Evolutionary conservation across 1,140 invertebrate genomes (phyloP), one percentile per base, ranked within the genome.

Genomic region (Drosophila ercepeae): DNA sequence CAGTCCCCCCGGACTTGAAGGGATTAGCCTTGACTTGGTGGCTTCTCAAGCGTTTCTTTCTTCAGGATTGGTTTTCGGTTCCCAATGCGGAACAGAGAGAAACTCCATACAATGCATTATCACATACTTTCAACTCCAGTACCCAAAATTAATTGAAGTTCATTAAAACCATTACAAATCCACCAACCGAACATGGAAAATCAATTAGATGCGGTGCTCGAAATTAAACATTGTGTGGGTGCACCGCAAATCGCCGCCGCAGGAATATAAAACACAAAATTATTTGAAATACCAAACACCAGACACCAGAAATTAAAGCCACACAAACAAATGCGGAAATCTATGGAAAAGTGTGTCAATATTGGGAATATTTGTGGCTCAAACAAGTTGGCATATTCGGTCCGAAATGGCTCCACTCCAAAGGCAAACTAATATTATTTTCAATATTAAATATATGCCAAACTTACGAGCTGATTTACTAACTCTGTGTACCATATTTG

Each of bases 121-220:
- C 25, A 41, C 52, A 25, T 14, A 45, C 65, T 68, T 78, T 18
- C 39, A 46, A 64, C 69, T 61, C 14, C 54, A 69, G 16, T 34
- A 23, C 16, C 39, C 61, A 29, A 54, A 75, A 75, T 67, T 75
- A 71, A 83, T 75, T 86, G 63, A 54, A 81, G 63, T 81, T 86
- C 68, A 88, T 88, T 88, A 81, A 48, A 64, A 51, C 18, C 25
- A 63, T 34, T 61, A 45, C 61, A 21, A 71, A 49, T 21, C 27
- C 34, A n/a, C n/a, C 44, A 19, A 51, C 57, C 46, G 41, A 58
- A 86, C 76, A 86, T 88, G 63, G 58, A 81, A 88, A 86, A 88
- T 86, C 81, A 86, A 86, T 86, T 86, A 88, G 81, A 81, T 65
- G 42, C 55, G 34, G 49, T 49, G 46, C 39, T 57, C 63, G 72